These are phyloP conservation scores for Luehdorfia chinensis DNA, from an alignment of 1,140 invertebrate genomes.

Conservation along the genomic window DNA sequence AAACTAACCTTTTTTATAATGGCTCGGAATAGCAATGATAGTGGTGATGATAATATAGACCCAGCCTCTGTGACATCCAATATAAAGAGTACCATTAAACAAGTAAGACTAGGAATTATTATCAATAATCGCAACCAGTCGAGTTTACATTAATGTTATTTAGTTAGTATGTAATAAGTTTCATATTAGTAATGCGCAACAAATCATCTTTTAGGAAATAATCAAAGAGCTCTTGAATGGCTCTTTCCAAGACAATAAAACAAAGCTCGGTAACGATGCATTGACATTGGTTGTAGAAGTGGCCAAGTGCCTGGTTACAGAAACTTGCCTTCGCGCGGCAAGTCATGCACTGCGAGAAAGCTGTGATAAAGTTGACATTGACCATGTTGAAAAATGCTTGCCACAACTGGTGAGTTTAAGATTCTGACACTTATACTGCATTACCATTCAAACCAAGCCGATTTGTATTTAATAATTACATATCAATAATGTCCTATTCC, in stretches of 20 bases:
- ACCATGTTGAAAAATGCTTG: slow-evolving; percentile 71
- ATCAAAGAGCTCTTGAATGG: slow-evolving; percentile 51
- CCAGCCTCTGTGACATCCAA: slow-evolving; percentile 44
- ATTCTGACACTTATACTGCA: too few species aligned
- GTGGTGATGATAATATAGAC: slow-evolving; percentile 46
- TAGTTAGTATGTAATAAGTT: background rate
- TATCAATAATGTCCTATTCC: too few species aligned
- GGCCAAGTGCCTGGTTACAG: slow-evolving; percentile 68
- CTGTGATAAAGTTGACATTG: slow-evolving; percentile 55
- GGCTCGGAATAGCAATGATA: slow-evolving; percentile 49
- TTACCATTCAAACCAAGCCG: too few species aligned
- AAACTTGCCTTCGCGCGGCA: slow-evolving; percentile 69
- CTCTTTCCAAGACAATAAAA: slow-evolving; percentile 59
- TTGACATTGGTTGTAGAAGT: slow-evolving; percentile 65
- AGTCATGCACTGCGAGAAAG: slow-evolving; percentile 66
- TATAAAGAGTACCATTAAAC: slow-evolving; percentile 45
- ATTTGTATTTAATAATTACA: too few species aligned
- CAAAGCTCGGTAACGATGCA: slow-evolving; percentile 51
- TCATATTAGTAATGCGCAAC: background rate
- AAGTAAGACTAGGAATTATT: slow-evolving; percentile 28
- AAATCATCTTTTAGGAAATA: slow-evolving; percentile 36
- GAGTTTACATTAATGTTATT: background rate
- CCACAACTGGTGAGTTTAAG: slow-evolving; percentile 61
- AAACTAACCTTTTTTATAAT: too few species aligned
- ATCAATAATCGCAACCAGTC: background rate